Evolutionary conservation across 2,113 vertebrate genomes (phyloP).

Genomic region (Oenanthe melanoleuca): DNA sequence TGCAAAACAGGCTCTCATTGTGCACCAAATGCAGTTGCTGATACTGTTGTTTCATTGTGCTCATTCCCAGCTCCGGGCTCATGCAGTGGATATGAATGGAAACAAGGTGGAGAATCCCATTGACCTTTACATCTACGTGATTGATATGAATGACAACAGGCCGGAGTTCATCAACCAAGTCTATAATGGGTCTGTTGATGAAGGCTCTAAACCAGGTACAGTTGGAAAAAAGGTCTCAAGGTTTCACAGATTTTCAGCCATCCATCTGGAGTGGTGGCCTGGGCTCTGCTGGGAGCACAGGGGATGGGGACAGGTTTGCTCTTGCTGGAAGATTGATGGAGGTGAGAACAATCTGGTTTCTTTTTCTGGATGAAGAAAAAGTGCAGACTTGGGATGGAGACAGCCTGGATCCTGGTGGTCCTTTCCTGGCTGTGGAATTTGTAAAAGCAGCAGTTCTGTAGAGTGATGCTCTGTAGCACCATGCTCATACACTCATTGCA

Average conservation of each 20-base stretch:
- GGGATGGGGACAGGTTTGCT: not conserved
- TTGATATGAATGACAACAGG: conserved; percentile 99
- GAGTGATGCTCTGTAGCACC: not conserved
- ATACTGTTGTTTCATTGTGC: conserved; percentile 28
- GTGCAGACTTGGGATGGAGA: not conserved
- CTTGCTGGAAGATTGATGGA: not conserved
- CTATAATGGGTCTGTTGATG: conserved; percentile 95
- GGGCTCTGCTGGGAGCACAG: not conserved
- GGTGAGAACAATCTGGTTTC: not conserved
- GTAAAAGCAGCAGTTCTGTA: not conserved
- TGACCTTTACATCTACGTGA: conserved; percentile 98
- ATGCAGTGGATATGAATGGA: conserved; percentile 97
- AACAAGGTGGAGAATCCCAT: conserved; percentile 98
- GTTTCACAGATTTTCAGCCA: not conserved
- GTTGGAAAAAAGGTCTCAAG: not conserved
- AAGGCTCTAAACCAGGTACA: conserved; percentile 94
- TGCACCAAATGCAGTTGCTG: not conserved
- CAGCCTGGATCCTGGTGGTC: not conserved
- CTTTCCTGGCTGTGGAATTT: not conserved
- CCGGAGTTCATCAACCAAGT: conserved; percentile 94
- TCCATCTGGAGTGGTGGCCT: not conserved
- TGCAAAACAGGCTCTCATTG: not conserved
- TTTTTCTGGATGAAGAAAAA: not conserved
- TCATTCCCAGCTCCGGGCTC: conserved; percentile 86
- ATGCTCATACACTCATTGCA: rapidly evolving